Evolutionary conservation across 2,797 vertebrate genomes (phyloP).

Genomic region (Ctenosaura bakeri): DNA sequence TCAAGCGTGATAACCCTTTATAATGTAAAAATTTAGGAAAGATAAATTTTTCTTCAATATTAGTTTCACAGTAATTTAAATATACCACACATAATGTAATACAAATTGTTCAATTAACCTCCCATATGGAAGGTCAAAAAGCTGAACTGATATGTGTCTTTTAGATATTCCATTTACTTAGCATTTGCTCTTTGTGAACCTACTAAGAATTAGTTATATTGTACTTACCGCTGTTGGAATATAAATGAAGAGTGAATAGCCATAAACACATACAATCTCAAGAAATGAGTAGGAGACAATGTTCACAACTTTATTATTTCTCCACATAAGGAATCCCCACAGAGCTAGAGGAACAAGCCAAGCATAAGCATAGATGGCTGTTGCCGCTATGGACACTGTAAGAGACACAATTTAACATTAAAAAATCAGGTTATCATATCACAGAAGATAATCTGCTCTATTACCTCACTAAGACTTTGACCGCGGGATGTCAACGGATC

Average conservation of each 20-base stretch:
- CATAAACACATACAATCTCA: slow-evolving; percentile 96
- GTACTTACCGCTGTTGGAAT: slow-evolving; percentile 93
- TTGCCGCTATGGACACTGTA: slow-evolving; percentile 94
- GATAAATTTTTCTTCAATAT: background rate
- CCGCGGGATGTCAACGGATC: too few relatives aligned
- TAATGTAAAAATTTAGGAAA: too few relatives aligned
- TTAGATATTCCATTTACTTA: background rate
- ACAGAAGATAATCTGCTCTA: background rate
- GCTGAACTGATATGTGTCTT: background rate
- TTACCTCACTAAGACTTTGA: too few relatives aligned
- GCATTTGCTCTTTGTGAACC: slow-evolving; percentile 8
- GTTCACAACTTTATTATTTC: slow-evolving; percentile 92
- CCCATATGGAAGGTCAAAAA: background rate
- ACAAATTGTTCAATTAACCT: background rate
- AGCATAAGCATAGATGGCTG: slow-evolving; percentile 92
- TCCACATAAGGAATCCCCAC: slow-evolving; percentile 95
- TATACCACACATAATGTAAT: background rate
- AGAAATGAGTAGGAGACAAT: slow-evolving; percentile 95
- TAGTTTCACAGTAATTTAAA: background rate
- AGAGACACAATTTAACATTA: background rate
- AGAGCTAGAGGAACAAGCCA: slow-evolving; percentile 95
- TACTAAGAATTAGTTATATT: background rate
- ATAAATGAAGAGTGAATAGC: slow-evolving; percentile 96
- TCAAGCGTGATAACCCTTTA: background rate
- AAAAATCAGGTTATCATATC: background rate